phyloP scores from a whole-genome alignment of 2,797 vertebrate species.

The Ataeniobius toweri region DNA sequence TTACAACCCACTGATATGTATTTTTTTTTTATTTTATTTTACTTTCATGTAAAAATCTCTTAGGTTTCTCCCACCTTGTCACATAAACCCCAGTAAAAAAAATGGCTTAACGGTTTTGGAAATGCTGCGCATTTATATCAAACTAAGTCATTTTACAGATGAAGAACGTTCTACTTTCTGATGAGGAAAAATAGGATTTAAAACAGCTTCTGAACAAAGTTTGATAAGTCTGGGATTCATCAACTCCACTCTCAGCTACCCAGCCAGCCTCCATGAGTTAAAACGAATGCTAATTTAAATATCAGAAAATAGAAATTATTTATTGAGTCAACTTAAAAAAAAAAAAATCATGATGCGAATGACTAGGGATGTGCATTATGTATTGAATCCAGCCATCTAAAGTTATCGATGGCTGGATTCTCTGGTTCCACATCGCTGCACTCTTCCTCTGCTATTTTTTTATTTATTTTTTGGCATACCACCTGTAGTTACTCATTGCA shows the following conservation, averaged over 20 bases:
- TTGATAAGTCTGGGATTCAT: not conserved
- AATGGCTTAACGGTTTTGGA: not conserved
- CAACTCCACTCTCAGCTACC: not conserved
- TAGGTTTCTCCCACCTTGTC: not conserved
- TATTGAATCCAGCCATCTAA: too few species aligned
- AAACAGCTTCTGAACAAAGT: not conserved
- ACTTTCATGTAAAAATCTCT: not conserved
- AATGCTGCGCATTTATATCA: not conserved
- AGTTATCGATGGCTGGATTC: not conserved
- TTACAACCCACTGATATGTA: not conserved
- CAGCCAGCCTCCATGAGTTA: not conserved
- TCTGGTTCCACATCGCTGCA: not conserved
- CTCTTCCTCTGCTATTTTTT: not conserved
- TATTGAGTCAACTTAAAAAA: not conserved
- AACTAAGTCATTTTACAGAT: not conserved
- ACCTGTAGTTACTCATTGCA: not conserved
- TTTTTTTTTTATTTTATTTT: not conserved
- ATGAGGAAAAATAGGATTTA: not conserved
- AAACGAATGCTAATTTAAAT: not conserved
- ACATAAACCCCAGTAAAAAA: not conserved
- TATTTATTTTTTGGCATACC: too few species aligned
- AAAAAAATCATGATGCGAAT: too few species aligned
- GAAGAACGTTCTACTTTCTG: not conserved
- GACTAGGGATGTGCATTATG: too few species aligned
- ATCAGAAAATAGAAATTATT: too few species aligned